Base-by-base conservation (phyloP, 2,113 vertebrate species). In the Oxyruncus cristatus region DNA sequence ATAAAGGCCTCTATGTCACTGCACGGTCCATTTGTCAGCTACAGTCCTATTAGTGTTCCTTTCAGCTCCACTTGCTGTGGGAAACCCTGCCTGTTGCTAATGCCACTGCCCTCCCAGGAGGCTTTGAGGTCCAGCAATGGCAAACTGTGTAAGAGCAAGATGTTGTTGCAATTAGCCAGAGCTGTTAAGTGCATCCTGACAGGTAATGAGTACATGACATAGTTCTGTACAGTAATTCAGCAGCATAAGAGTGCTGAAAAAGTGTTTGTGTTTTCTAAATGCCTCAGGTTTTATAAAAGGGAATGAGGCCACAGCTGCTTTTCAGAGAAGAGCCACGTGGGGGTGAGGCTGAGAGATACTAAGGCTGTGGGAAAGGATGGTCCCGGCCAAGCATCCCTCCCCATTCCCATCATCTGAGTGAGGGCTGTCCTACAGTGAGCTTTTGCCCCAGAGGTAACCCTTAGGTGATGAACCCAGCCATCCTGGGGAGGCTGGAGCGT, bases 291-390 rank as follows among this genome's bases (percentile, higher is more conserved):
- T 80, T 71, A 28, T 20, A 68, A 52, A 47, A 83, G 49, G 22
- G 52, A 88, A 89, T 73, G 79, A 95, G 76, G 78, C 22, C 79
- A 37, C 83, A 86, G 88, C 63, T 94, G 88, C 56, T 92, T 91
- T 93, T 86, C 47, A 63, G 9, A 26, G 73, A 86, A 55, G 10
- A 86, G 56, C 83, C 83, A 61, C 9, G 9, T 84, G 88, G 95
- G 71, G 71, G 50, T 27, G 52, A 71, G 66, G 50, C 8, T 92
- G 85, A 84, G 72, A 90, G 79, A 78, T 33, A 53, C 66, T 30
- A 5, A 83, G 59, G 66, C 66, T 94, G 61, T 79, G 89, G 62
- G 87, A 88, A 88, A 82, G 53, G 67, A 88, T 53, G 88, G 71
- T 58, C n/a, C 15, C 8, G 76, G 37, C 46, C 15, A 1, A 33